A percentile compares a stretch with the other conserved stretches of the same genome.
Conservation (phyloP, 1,140 invertebrate genomes). For the Sitobion miscanthi region DNA sequence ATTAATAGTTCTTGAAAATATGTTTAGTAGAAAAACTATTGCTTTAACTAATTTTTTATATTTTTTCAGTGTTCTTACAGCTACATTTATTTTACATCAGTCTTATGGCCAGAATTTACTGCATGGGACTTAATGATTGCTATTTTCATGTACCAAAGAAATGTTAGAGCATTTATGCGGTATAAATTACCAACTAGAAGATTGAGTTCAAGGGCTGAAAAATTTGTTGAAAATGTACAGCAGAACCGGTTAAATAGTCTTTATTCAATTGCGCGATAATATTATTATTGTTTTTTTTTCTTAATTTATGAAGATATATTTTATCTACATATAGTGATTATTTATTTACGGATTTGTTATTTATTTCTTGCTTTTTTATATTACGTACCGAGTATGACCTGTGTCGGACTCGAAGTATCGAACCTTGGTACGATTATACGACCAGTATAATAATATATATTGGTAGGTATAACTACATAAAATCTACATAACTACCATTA, state of each 20-base stretch:
- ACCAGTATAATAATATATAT: too few relatives aligned
- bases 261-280: conserved; percentile 23
- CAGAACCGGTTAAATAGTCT: conserved; percentile 52
- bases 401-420: too few relatives aligned
- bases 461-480: too few relatives aligned
- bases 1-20: conserved; percentile 46
- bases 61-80: conserved; percentile 71
- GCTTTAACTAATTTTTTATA: conserved; percentile 34
- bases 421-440: too few relatives aligned
- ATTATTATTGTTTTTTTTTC: conserved; percentile 15
- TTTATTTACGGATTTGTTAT: neutral
- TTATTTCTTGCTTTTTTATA: neutral
- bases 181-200: neutral
- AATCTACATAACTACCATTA: too few relatives aligned
- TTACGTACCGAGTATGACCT: too few relatives aligned
- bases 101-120: conserved; percentile 93
- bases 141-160: conserved; percentile 83
- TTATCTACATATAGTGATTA: conserved; percentile 40
- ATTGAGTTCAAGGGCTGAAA: conserved; percentile 30
- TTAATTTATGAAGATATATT: neutral
- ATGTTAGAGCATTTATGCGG: neutral
- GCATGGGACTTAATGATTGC: conserved; percentile 87
- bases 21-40: neutral
- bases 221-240: conserved; percentile 56
- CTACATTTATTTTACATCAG: conserved; percentile 78